Evolutionary conservation across 2,888 invertebrate genomes (phyloP).

Genomic region (Idaea biselata): DNA sequence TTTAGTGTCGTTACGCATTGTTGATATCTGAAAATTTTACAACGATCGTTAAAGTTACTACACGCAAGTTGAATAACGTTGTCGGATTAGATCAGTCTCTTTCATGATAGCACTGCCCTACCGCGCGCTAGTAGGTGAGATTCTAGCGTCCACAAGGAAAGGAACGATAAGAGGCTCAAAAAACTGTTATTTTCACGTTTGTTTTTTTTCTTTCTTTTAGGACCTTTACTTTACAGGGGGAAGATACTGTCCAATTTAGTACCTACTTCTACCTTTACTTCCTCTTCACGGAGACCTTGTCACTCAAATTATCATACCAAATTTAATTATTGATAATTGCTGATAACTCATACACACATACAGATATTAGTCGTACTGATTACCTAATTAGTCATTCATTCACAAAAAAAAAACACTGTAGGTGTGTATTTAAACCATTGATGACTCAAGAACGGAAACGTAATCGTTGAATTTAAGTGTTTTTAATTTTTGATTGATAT

Average conservation of each 20-base stretch:
- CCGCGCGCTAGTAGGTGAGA: too few relatives aligned
- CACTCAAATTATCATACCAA: neutral
- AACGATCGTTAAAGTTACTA: constrained; percentile 30
- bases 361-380: neutral
- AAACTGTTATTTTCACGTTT: too few relatives aligned
- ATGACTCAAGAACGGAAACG: neutral
- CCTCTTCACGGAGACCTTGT: too few relatives aligned
- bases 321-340: neutral
- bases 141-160: too few relatives aligned
- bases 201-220: too few relatives aligned
- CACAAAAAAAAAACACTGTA: neutral
- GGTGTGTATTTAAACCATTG: neutral
- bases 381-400: neutral
- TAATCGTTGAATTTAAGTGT: neutral
- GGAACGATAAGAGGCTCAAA: too few relatives aligned
- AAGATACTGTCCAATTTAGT: too few relatives aligned
- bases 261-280: too few relatives aligned
- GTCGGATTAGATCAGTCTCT: neutral
- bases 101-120: too few relatives aligned
- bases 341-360: neutral
- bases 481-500: neutral
- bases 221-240: too few relatives aligned
- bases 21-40: constrained; percentile 77
- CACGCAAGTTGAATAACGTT: neutral
- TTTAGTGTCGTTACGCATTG: constrained; percentile 88